These are phyloP conservation scores for Drosophila lacertosa DNA, from an alignment of 1,140 invertebrate species.

Conservation along the genomic window DNA sequence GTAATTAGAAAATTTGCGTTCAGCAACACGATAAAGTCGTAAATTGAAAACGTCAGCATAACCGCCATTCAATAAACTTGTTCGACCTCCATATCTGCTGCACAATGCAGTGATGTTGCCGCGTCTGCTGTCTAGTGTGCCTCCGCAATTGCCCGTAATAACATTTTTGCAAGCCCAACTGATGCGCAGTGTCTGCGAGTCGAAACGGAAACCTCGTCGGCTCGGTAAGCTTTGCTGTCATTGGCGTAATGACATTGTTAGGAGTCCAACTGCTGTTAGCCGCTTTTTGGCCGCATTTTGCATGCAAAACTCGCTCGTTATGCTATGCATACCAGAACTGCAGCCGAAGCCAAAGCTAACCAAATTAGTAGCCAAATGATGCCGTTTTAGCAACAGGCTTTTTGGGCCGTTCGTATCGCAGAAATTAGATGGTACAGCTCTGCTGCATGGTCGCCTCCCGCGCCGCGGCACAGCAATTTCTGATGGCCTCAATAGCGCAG, in stretches of 20 bases:
- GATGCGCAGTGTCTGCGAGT: conserved; percentile 5
- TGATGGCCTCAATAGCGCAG: conserved; percentile 40
- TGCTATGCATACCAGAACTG: conserved; percentile 55
- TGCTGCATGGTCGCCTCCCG: conserved; percentile 39
- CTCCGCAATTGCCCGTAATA: conserved; percentile 5
- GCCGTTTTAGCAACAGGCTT: conserved; percentile 36
- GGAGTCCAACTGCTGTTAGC: conserved; percentile 14
- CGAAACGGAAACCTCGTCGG: conserved; percentile 1
- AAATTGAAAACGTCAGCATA: conserved; percentile 47
- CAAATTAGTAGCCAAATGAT: conserved; percentile 61
- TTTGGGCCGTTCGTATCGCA: conserved; percentile 31
- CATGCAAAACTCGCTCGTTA: conserved; percentile 54
- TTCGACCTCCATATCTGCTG: conserved; percentile 1
- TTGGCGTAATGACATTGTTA: conserved; percentile 47
- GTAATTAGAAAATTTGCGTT: conserved; percentile 29
- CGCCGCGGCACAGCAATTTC: conserved; percentile 16
- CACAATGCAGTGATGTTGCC: conserved; percentile 51
- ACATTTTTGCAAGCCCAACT: conserved; percentile 33
- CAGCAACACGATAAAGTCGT: conserved; percentile 49
- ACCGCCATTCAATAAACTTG: conserved; percentile 37
- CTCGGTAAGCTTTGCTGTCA: conserved; percentile 38
- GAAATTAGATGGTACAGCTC: conserved; percentile 59
- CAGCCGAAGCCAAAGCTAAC: conserved; percentile 18
- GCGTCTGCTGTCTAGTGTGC: neutral
- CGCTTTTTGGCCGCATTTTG: conserved; percentile 57